Conservation (phyloP, 2,888 invertebrate genomes). For the Anthrax anthrax region DNA sequence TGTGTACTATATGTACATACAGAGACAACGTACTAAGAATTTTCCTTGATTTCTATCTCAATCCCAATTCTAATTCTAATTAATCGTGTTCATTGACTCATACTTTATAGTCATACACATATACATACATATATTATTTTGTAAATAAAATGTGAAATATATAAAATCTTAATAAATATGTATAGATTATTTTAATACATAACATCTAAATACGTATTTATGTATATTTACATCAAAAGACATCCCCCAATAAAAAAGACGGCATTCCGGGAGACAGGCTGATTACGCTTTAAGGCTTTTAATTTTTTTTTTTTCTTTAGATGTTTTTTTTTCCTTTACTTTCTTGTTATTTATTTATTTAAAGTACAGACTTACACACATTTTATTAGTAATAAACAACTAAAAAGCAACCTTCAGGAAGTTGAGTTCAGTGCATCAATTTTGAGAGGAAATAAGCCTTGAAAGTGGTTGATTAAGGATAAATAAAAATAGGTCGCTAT, state of each 20-base stretch:
- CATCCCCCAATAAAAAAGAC: background rate
- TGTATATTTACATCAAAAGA: no score
- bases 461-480: no score
- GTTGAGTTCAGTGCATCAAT: conserved; percentile 5
- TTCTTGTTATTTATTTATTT: background rate
- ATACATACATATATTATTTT: no score
- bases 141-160: no score
- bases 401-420: background rate
- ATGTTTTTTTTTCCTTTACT: background rate
- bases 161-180: no score
- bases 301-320: background rate
- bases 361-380: no score
- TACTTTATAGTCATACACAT: no score
- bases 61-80: conserved; percentile 8
- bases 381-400: conserved; percentile 1
- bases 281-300: background rate
- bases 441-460: background rate
- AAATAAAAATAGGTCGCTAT: background rate
- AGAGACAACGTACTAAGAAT: no score
- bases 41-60: background rate
- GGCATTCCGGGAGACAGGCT: background rate
- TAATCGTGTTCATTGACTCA: conserved; percentile 8
- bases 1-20: no score
- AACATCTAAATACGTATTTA: no score
- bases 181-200: no score